These are phyloP conservation scores for Megatriorchis doriae DNA, from an alignment of 2,113 vertebrate species.

Conservation along the genomic window DNA sequence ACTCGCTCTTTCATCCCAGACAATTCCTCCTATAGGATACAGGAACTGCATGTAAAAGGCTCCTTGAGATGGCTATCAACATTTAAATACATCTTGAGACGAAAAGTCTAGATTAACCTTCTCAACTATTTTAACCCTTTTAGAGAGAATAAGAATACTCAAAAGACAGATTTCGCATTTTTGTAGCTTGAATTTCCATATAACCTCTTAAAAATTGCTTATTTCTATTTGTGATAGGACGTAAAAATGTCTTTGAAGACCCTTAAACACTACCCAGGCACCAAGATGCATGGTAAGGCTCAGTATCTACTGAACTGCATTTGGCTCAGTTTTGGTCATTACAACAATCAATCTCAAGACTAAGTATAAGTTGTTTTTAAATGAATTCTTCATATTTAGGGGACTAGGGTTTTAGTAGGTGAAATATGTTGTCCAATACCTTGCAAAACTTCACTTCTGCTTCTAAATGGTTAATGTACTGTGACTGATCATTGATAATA, in stretches of 20 bases:
- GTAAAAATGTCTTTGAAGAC: background rate
- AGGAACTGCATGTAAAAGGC: background rate
- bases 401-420: background rate
- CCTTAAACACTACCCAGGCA: background rate
- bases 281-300: background rate
- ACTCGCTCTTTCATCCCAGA: slow-evolving; percentile 80
- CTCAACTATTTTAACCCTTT: background rate
- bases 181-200: background rate
- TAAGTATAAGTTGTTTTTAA: background rate
- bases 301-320: background rate
- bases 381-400: background rate
- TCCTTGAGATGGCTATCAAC: background rate
- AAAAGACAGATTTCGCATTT: background rate
- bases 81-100: background rate
- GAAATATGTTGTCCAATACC: slow-evolving; percentile 63
- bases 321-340: background rate
- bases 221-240: background rate
- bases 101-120: background rate
- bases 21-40: slow-evolving; percentile 83
- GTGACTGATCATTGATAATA: slow-evolving; percentile 85
- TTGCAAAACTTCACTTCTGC: slow-evolving; percentile 94
- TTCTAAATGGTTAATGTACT: slow-evolving; percentile 93
- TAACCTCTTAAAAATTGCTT: background rate
- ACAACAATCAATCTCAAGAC: background rate
- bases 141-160: background rate